Conservation (phyloP, 2,113 vertebrate species). For the Zapus hudsonius region DNA sequence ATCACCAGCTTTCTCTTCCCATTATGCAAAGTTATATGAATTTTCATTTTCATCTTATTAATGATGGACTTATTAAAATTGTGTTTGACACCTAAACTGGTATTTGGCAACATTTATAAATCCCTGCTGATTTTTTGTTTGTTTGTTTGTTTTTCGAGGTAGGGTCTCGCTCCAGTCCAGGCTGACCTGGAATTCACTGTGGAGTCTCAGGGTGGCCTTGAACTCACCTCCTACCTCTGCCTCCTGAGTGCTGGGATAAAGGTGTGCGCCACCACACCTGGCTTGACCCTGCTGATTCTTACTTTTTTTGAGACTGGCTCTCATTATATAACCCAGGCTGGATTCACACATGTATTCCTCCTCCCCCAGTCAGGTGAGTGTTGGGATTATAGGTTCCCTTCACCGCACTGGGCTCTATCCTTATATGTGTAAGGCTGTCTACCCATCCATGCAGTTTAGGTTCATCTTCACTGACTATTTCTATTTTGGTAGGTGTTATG, state of each 20-base stretch:
- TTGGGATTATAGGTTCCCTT: accelerated
- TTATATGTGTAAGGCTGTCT: not conserved
- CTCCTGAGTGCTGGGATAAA: too few species aligned
- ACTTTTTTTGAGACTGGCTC: not conserved
- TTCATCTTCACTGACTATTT: not conserved
- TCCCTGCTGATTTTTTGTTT: not conserved
- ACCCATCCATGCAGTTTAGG: not conserved
- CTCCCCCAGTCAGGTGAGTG: not conserved
- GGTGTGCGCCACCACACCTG: too few species aligned
- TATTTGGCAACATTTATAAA: not conserved
- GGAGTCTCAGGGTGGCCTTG: too few species aligned
- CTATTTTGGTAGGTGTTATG: not conserved
- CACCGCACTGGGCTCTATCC: not conserved
- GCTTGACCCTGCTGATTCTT: too few species aligned
- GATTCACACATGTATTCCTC: not conserved
- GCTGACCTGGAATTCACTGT: too few species aligned
- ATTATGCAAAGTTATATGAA: conserved; percentile 11
- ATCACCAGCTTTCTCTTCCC: not conserved
- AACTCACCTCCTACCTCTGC: too few species aligned
- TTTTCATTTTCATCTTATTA: conserved; percentile 37
- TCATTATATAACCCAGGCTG: not conserved
- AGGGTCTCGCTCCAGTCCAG: too few species aligned
- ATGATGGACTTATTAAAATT: not conserved
- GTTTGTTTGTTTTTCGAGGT: too few species aligned
- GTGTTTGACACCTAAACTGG: not conserved